These are phyloP conservation scores for Oasisia sp. DNA, from an alignment of 2,888 invertebrate species.

Conservation along the genomic window DNA sequence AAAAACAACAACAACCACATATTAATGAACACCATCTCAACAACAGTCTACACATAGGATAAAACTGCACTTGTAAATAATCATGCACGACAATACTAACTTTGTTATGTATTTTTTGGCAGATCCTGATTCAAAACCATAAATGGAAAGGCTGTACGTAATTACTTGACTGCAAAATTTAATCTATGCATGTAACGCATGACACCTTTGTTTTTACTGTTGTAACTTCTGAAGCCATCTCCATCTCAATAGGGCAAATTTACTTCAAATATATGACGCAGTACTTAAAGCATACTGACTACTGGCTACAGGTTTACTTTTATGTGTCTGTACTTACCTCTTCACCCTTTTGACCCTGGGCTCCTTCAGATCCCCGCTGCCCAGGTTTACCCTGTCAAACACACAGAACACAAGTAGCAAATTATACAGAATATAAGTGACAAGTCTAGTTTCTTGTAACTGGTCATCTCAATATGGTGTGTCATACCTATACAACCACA, in stretches of 20 bases:
- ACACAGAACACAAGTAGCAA: neutral
- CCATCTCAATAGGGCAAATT: neutral
- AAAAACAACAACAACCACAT: neutral
- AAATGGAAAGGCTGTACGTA: no score
- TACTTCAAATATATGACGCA: neutral
- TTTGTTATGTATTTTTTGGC: no score
- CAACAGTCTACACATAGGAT: neutral
- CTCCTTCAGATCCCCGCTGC: neutral
- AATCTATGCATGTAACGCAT: no score
- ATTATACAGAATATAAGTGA: neutral
- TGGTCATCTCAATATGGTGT: neutral
- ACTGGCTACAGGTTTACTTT: neutral
- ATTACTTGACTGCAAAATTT: no score
- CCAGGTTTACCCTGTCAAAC: neutral
- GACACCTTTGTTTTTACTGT: no score
- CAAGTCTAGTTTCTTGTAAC: neutral
- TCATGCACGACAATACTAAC: no score
- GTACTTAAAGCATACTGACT: neutral
- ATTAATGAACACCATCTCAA: neutral
- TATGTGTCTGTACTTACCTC: neutral
- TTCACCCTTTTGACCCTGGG: neutral
- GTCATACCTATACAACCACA: neutral
- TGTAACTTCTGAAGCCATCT: neutral
- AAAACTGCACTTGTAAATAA: no score
- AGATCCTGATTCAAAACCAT: no score